phyloP scores from a whole-genome alignment of 2,797 vertebrate species.

The Mus spretus region DNA sequence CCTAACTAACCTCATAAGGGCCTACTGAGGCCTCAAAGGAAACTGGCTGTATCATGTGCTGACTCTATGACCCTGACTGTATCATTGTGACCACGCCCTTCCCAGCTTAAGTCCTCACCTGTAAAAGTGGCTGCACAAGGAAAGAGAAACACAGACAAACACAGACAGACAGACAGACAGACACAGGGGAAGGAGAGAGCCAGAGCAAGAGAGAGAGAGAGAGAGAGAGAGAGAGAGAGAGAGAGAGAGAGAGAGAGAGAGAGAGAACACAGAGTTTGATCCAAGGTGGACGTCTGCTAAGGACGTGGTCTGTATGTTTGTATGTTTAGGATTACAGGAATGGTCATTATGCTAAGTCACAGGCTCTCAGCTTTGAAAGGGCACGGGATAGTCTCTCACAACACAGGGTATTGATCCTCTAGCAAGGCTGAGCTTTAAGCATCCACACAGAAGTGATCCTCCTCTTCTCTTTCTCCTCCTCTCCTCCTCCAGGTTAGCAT shows the following conservation, averaged over 20 bases:
- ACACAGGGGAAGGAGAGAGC: neutral
- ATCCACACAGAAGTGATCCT: constrained; percentile 15
- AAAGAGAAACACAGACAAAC: neutral
- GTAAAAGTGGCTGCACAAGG: neutral
- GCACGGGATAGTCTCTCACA: neutral
- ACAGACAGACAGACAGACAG: neutral
- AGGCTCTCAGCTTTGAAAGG: constrained; percentile 54
- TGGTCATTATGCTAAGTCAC: constrained; percentile 24
- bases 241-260: neutral
- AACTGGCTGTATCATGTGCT: constrained; percentile 25
- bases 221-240: neutral
- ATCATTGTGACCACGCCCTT: neutral
- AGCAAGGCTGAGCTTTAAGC: constrained; percentile 4
- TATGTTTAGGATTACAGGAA: neutral
- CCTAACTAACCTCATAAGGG: constrained; percentile 7
- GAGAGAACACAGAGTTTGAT: neutral
- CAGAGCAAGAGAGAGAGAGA: neutral
- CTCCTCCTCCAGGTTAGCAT: neutral
- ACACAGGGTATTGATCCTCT: neutral
- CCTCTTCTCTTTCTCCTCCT: neutral
- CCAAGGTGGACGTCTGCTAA: neutral
- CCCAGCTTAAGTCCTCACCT: constrained; percentile 8
- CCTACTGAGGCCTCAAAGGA: neutral
- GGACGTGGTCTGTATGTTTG: neutral
- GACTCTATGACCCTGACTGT: constrained; percentile 34